These are phyloP conservation scores for Coremacera marginata DNA, from an alignment of 2,888 invertebrate genomes.

Conservation along the genomic window DNA sequence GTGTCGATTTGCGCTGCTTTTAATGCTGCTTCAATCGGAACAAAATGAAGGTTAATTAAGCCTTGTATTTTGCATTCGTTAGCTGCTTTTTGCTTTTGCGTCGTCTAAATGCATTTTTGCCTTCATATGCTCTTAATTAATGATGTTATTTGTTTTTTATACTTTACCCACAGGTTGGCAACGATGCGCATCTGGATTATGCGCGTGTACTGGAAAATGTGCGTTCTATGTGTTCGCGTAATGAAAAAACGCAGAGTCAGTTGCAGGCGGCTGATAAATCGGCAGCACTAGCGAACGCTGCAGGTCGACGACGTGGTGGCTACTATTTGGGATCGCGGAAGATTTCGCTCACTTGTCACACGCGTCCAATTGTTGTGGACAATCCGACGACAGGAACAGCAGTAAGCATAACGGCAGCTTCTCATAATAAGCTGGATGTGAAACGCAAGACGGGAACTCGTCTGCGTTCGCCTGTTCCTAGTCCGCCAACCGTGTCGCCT, in stretches of 20 bases:
- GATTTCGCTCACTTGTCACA: conserved; percentile 81
- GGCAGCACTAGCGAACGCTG: conserved; percentile 40
- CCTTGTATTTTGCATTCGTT: conserved; percentile 7
- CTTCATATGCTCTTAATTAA: conserved; percentile 33
- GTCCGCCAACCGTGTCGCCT: conserved; percentile 76
- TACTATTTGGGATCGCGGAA: conserved; percentile 72
- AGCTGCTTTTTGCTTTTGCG: background rate
- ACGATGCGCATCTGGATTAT: conserved; percentile 66
- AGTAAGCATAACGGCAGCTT: conserved; percentile 52
- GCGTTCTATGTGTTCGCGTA: conserved; percentile 73
- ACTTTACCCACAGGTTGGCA: conserved; percentile 57
- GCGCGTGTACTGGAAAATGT: conserved; percentile 73
- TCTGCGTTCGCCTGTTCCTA: conserved; percentile 77
- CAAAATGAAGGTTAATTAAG: background rate
- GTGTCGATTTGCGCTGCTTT: background rate
- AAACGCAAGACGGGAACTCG: conserved; percentile 70
- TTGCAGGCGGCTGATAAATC: conserved; percentile 55
- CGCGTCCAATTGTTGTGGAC: conserved; percentile 63
- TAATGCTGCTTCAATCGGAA: background rate
- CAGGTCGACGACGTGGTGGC: conserved; percentile 60
- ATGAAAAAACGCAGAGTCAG: conserved; percentile 70
- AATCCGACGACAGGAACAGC: conserved; percentile 63
- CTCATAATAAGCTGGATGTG: conserved; percentile 63
- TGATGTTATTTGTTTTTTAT: background rate
- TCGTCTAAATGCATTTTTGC: conserved; percentile 22